Evolutionary conservation across 2,113 vertebrate species (phyloP), one percentile per base, ranked within the genome.

Genomic region (Crotalus tigris): DNA sequence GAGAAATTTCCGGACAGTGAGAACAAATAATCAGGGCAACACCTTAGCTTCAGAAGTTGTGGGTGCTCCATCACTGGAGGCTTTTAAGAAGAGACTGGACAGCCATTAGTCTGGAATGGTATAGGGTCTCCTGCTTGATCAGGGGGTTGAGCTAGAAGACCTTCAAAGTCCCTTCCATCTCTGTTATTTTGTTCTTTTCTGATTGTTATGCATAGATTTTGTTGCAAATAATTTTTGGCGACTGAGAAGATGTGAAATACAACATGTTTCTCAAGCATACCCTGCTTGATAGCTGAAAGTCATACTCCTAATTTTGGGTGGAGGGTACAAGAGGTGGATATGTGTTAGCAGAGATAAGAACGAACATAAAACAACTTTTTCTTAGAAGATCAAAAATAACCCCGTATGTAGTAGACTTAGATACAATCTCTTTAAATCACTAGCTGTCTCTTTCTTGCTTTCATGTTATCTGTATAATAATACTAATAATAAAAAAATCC

Each of bases 271-370:
- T 11, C 44, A 58, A 1, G 0, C 26, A 46, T 0, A 64, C 26
- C 39, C 13, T 81, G 15, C 9, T 21, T 1, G 33, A 57, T 57
- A 24, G 23, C 46, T 91, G 5, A 1, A 90, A 93, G 69, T 2
- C 8, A 94, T 0, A 86, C 0, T 0, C 26, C 24, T 26, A 55
- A 15, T 86, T 33, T 6, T 26, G 3, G 21, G 17, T 0, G 21
- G 0, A 8, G 59, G 46, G 24, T 6, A 93, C 4, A 75, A 55
- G 69, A n/a, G n/a, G 2, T 6, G 87, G 88, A 86, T 5, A 26
- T 7, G n/a, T 39, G 69, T 81, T 39, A 39, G 69, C 69, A 81
- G 15, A 81, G 69, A 81, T 39, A 81, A 81, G 69, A 75, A 9
- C 29, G 4, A 85, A 15, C 85, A 0, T 61, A 64, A 94, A 93